Percentiles rank a stretch among this genome's conserved stretches.
These are phyloP conservation scores for Apodemia mormo DNA, from an alignment of 2,888 invertebrate species.

Conservation along the genomic window DNA sequence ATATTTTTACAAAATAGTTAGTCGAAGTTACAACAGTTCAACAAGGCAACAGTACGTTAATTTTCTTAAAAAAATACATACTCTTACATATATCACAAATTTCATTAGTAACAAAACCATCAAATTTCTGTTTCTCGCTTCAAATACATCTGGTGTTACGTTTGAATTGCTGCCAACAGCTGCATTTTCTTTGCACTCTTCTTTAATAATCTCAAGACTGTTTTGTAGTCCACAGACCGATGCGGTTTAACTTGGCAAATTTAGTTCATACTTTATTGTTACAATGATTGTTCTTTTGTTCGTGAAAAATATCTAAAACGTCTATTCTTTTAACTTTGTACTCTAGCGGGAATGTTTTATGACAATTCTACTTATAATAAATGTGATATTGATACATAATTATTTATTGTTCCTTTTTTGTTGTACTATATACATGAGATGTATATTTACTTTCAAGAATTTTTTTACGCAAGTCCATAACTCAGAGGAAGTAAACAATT, in stretches of 20 bases:
- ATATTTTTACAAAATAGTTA: no score
- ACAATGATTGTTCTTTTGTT: conserved; percentile 19
- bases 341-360: no score
- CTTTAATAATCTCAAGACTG: conserved; percentile 51
- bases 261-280: conserved; percentile 20
- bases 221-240: conserved; percentile 44
- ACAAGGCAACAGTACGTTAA: no score
- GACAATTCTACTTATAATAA: no score
- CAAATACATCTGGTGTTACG: conserved; percentile 46
- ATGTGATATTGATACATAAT: no score
- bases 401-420: no score
- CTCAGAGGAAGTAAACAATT: no score
- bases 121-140: conserved; percentile 7
- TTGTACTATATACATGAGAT: no score
- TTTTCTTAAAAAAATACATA: neutral
- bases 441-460: no score
- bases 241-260: conserved; percentile 38
- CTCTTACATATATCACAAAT: neutral
- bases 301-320: neutral
- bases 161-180: conserved; percentile 69
- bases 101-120: neutral
- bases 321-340: no score
- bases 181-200: conserved; percentile 49
- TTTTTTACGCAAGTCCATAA: no score
- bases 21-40: no score